Conservation (phyloP, 1,140 invertebrate species). For the Caerostris darwini region DNA sequence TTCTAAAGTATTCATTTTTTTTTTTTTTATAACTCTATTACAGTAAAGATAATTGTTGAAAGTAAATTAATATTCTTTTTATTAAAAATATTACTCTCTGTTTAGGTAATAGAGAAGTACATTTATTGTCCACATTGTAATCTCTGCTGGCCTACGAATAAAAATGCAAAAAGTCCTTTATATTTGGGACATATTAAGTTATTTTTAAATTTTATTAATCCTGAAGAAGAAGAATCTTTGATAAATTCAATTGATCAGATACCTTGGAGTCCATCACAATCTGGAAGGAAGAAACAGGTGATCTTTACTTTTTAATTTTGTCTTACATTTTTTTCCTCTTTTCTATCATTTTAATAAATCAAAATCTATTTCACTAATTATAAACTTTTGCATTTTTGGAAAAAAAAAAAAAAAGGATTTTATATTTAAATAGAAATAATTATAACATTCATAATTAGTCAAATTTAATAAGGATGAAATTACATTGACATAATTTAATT, state of each 20-base stretch:
- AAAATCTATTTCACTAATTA: too few species aligned
- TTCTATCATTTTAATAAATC: too few species aligned
- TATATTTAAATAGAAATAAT: too few species aligned
- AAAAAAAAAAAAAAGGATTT: too few species aligned
- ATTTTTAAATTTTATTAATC: slow-evolving; percentile 87
- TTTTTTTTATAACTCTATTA: not conserved
- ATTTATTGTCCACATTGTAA: slow-evolving; percentile 77
- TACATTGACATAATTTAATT: too few species aligned
- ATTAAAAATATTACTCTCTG: not conserved
- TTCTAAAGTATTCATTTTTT: not conserved
- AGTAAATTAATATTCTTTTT: not conserved
- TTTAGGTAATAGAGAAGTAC: slow-evolving; percentile 82
- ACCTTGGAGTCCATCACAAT: slow-evolving; percentile 96
- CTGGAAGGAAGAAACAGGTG: slow-evolving; percentile 95
- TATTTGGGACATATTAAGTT: slow-evolving; percentile 82
- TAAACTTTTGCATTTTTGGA: too few species aligned
- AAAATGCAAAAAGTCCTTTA: not conserved
- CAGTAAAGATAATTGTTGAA: not conserved
- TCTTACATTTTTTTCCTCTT: not conserved
- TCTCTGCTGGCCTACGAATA: slow-evolving; percentile 43
- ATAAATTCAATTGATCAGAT: slow-evolving; percentile 89
- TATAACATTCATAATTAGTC: too few species aligned
- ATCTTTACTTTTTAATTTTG: not conserved
- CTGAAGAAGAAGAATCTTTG: slow-evolving; percentile 87
- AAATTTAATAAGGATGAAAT: too few species aligned